Evolutionary conservation across 2,888 invertebrate genomes (phyloP).

Genomic region (Pterobdella sp.): DNA sequence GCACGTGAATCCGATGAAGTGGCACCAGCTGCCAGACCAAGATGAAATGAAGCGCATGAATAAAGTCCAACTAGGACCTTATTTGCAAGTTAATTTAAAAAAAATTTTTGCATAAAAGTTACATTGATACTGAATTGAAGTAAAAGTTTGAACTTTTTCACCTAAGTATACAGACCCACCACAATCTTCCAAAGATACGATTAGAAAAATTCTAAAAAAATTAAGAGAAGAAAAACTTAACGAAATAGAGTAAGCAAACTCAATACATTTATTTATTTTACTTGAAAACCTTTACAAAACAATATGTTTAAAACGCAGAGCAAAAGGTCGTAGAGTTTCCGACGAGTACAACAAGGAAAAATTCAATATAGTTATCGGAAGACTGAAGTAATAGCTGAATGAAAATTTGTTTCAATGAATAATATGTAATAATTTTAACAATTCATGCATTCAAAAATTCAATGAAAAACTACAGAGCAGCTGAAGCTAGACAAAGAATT

Average conservation of each 20-base stretch:
- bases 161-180: slow-evolving; percentile 7
- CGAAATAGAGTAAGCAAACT: too few species aligned
- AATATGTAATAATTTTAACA: neutral
- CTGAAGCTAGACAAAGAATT: slow-evolving; percentile 26
- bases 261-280: too few species aligned
- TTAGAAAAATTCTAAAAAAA: neutral
- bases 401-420: neutral
- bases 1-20: slow-evolving; percentile 4
- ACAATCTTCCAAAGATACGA: slow-evolving; percentile 4
- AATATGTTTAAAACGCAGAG: too few species aligned
- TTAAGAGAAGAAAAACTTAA: neutral
- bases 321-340: too few species aligned
- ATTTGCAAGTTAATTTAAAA: neutral
- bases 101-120: too few species aligned
- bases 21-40: neutral
- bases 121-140: neutral
- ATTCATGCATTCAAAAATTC: neutral
- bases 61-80: neutral
- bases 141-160: neutral
- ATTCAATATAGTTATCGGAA: slow-evolving; percentile 18
- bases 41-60: neutral
- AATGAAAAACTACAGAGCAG: slow-evolving; percentile 13
- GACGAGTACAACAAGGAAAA: slow-evolving; percentile 10
- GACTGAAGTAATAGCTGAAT: slow-evolving; percentile 12
- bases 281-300: too few species aligned